Evolutionary conservation across 2,797 vertebrate genomes (phyloP).

Genomic region (Tauraco hartlaubi): DNA sequence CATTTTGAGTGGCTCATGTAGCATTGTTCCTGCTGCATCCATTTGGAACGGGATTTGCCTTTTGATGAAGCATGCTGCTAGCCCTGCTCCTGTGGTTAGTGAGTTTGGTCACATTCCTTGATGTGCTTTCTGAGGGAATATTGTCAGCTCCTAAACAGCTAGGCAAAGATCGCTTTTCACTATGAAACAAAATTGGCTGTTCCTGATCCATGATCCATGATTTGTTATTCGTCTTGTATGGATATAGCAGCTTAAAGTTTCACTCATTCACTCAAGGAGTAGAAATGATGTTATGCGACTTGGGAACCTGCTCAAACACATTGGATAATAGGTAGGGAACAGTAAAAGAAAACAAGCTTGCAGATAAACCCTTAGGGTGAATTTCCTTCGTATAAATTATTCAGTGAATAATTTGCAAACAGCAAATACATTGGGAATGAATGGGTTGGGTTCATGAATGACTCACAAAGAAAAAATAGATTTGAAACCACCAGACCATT

Average conservation of each 20-base stretch:
- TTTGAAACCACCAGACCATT: not conserved
- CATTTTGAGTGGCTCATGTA: not conserved
- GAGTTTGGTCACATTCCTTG: not conserved
- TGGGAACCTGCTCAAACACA: not conserved
- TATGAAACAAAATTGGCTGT: not conserved
- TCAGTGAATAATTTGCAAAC: slow-evolving; percentile 19
- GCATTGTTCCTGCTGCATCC: not conserved
- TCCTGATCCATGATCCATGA: not conserved
- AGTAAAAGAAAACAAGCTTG: not conserved
- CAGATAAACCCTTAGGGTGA: not conserved
- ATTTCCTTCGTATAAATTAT: slow-evolving; percentile 39
- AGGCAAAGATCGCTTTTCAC: not conserved
- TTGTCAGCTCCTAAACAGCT: not conserved
- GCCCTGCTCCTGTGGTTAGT: not conserved
- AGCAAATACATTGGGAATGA: not conserved
- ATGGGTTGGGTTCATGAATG: not conserved
- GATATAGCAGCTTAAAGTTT: not conserved
- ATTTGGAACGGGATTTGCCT: not conserved
- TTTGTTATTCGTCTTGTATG: not conserved
- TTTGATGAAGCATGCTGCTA: not conserved
- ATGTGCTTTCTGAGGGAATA: not conserved
- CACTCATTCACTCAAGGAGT: not conserved
- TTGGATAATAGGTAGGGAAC: not conserved
- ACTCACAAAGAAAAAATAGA: not conserved
- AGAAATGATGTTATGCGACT: not conserved